phyloP scores from a whole-genome alignment of 2,888 invertebrate species.

The Heterodera filipjevi region DNA sequence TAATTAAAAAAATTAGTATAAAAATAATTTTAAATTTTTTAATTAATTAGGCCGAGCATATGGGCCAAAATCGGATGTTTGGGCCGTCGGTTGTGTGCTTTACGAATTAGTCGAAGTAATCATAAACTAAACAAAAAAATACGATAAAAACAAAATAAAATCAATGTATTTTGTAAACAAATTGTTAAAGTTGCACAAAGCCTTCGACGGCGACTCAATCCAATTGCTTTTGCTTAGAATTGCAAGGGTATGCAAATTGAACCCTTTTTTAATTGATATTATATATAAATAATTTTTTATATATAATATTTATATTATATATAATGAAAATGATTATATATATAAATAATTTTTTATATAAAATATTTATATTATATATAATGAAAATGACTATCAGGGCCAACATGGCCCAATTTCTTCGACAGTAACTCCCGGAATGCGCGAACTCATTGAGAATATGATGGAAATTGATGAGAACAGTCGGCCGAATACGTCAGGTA shows the following conservation, averaged over 20 bases:
- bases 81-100: constrained; percentile 83
- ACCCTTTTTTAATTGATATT: too few relatives aligned
- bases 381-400: constrained; percentile 14
- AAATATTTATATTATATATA: too few relatives aligned
- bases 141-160: too few relatives aligned
- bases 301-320: too few relatives aligned
- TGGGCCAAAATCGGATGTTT: constrained; percentile 81
- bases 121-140: not conserved
- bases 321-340: too few relatives aligned
- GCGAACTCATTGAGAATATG: constrained; percentile 22
- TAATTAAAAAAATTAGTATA: not conserved
- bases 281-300: too few relatives aligned
- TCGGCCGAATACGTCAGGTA: constrained; percentile 32
- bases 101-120: constrained; percentile 74
- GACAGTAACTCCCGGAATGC: constrained; percentile 31
- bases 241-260: constrained; percentile 34
- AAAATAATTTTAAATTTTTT: not conserved
- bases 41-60: constrained; percentile 61
- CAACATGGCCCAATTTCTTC: constrained; percentile 34
- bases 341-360: too few relatives aligned
- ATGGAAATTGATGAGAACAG: constrained; percentile 32
- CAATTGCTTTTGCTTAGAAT: constrained; percentile 29
- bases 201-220: constrained; percentile 74
- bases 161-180: too few relatives aligned
- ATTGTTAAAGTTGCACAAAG: constrained; percentile 72